Evolutionary conservation across 2,113 vertebrate species (phyloP), one percentile per base, ranked within the genome.

Genomic region (Dolichallabes microphthalmus): DNA sequence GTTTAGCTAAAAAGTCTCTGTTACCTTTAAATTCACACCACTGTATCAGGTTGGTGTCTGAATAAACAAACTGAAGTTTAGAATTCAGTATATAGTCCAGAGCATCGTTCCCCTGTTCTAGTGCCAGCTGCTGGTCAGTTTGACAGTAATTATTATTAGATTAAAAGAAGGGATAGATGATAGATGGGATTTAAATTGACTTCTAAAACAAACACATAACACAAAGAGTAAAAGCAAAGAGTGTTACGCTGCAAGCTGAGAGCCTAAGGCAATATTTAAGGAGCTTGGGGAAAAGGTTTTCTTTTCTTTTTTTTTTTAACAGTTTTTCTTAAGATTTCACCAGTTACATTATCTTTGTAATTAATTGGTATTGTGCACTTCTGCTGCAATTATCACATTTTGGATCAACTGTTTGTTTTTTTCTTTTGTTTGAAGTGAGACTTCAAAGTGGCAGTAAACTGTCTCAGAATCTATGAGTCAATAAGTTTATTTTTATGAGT

Each of bases 131-230:
- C 10, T 27, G 61, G 25, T n/a, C 61, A 27, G 4, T 64, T 27
- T 27, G 11, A 64, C 61, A n/a, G 25, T n/a, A 11, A 27, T 64
- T 12, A 27, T 64, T n/a, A 68, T 86, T 82, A 57, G 35, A 83
- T 85, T 45, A 80, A 86, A 78, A 39, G 20, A 61, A 82, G n/a
- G 68, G 84, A 89, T 85, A 87, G 85, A 86, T 85, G 85, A 60
- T 35, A 35, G 32, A 35, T 35, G 32, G 32, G 22, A 82, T 83
- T 52, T 32, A 64, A 84, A 88, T 83, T 71, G 61, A 86, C 82
- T 61, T 60, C 27, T 22, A 82, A 69, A 74, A 87, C 88, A 64
- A 35, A 2, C 32, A 35, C 61, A n/a, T 82, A 87, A 85, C 81
- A 53, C 89, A 80, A 35, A 80, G 86, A 87, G 32, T 86, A 82